Evolutionary conservation across 2,797 vertebrate species (phyloP).

Genomic region (Rhincodon typus): DNA sequence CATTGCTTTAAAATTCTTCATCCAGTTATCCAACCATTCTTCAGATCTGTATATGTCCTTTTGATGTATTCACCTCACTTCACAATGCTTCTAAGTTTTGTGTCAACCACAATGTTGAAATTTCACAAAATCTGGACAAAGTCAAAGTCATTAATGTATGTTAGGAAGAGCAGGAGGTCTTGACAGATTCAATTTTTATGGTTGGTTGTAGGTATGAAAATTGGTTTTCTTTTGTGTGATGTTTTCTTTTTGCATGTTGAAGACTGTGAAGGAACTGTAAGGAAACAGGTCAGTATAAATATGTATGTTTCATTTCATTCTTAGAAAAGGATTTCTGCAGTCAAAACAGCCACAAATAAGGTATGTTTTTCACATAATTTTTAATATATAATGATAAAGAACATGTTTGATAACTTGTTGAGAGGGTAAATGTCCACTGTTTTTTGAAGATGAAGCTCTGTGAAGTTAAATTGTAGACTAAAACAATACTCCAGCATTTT

Average conservation of each 20-base stretch:
- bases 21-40: too few relatives aligned
- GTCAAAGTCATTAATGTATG: too few relatives aligned
- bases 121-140: too few relatives aligned
- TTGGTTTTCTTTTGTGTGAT: neutral
- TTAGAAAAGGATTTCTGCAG: neutral
- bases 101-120: too few relatives aligned
- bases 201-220: neutral
- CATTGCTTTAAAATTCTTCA: too few relatives aligned
- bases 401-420: neutral
- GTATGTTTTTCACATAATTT: neutral
- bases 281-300: neutral
- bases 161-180: too few relatives aligned
- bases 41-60: too few relatives aligned
- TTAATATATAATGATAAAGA: neutral
- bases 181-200: neutral
- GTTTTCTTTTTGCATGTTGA: neutral
- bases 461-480: neutral
- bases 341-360: neutral
- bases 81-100: too few relatives aligned
- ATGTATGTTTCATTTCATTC: neutral
- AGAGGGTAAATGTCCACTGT: neutral
- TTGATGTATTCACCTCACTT: too few relatives aligned
- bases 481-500: neutral
- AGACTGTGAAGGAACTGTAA: neutral
- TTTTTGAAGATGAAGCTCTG: neutral